A percentile compares a stretch with the other conserved stretches of the same genome.
Conservation (phyloP, 1,140 invertebrate genomes). For the Leptopilina clavipes region DNA sequence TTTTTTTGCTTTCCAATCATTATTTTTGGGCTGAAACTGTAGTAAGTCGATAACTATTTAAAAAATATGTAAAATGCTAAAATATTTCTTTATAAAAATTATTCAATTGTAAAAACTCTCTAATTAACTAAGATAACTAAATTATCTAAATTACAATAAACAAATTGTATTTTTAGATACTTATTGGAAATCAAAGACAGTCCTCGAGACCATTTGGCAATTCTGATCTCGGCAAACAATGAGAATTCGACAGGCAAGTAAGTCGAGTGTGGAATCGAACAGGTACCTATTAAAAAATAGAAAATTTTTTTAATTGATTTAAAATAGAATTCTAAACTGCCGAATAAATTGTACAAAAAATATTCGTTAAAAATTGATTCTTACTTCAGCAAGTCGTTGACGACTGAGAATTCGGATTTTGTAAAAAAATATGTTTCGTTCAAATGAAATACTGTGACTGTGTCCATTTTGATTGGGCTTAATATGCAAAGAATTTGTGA, state of each 20-base stretch:
- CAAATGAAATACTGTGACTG: constrained; percentile 12
- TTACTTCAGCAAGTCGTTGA: constrained; percentile 51
- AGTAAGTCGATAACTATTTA: too few relatives aligned
- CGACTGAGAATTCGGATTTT: constrained; percentile 53
- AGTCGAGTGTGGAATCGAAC: constrained; percentile 56
- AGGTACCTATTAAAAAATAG: constrained; percentile 48
- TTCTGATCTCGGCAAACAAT: constrained; percentile 51
- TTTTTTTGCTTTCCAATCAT: too few relatives aligned
- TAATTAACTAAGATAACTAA: neutral
- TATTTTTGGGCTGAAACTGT: too few relatives aligned
- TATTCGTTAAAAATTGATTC: neutral
- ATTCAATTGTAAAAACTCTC: neutral
- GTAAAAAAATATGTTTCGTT: constrained; percentile 46
- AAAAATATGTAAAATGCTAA: too few relatives aligned
- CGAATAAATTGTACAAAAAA: constrained; percentile 22
- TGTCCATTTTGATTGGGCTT: neutral
- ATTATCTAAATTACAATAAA: neutral
- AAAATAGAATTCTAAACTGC: neutral
- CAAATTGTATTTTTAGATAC: constrained; percentile 44
- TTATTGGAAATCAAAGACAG: constrained; percentile 48
- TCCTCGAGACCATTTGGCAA: constrained; percentile 55
- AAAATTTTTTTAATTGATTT: neutral
- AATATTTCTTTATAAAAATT: too few relatives aligned
- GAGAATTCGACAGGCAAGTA: constrained; percentile 56
- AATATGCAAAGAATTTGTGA: neutral